These are phyloP conservation scores for Ursus arctos DNA, from an alignment of 2,113 vertebrate species.

Conservation along the genomic window DNA sequence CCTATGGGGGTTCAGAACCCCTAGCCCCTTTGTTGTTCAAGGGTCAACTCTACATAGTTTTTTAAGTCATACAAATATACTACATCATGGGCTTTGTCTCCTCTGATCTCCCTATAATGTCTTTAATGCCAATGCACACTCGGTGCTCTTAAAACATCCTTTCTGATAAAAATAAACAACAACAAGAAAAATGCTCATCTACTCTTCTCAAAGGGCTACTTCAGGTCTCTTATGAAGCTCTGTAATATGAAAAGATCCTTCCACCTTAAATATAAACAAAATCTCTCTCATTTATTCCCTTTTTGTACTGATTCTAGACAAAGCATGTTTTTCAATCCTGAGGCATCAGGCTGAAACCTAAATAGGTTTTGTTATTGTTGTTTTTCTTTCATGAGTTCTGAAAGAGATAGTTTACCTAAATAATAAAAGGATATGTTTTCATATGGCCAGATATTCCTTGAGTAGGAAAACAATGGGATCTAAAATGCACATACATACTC, in stretches of 20 bases:
- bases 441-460: background rate
- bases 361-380: background rate
- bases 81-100: background rate
- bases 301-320: background rate
- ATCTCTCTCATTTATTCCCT: background rate
- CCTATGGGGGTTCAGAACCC: background rate
- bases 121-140: background rate
- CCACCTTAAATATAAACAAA: background rate
- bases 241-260: conserved; percentile 29
- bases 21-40: background rate
- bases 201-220: background rate
- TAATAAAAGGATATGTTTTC: background rate
- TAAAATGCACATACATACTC: background rate
- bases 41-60: background rate
- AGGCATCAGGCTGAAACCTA: background rate
- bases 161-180: conserved; percentile 17
- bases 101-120: background rate
- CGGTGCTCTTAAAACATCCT: background rate
- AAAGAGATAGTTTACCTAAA: background rate
- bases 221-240: background rate
- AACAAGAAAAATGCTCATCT: background rate
- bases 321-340: background rate
- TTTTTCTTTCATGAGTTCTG: background rate
- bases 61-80: background rate
- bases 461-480: background rate